Conservation (phyloP, 2,888 invertebrate genomes). For the Doris montereyensis region DNA sequence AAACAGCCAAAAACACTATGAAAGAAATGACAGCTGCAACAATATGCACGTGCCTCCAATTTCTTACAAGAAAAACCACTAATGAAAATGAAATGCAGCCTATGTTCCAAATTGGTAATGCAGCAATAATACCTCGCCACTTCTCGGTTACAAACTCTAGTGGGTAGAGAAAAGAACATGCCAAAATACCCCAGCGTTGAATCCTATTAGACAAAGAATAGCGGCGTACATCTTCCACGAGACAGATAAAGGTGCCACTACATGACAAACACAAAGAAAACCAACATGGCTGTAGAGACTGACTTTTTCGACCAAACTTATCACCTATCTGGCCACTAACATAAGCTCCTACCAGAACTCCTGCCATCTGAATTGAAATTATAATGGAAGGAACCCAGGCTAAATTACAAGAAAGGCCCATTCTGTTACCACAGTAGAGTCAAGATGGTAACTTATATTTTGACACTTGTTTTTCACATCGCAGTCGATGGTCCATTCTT, state of each 20-base stretch:
- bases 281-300: constrained; percentile 45
- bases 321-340: constrained; percentile 56
- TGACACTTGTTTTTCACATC: background rate
- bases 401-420: constrained; percentile 58
- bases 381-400: constrained; percentile 57
- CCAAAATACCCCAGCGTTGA: constrained; percentile 38
- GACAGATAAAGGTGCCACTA: constrained; percentile 50
- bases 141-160: constrained; percentile 43
- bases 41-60: constrained; percentile 45
- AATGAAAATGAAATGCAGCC: constrained; percentile 43
- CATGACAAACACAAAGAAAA: constrained; percentile 45
- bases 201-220: constrained; percentile 48
- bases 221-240: constrained; percentile 57
- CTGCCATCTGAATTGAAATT: constrained; percentile 68
- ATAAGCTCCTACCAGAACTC: constrained; percentile 64
- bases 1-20: constrained; percentile 23
- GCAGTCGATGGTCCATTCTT: no score
- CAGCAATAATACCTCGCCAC: constrained; percentile 39
- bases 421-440: background rate
- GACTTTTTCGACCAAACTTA: constrained; percentile 52
- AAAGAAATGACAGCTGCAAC: constrained; percentile 29
- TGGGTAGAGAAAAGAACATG: constrained; percentile 39
- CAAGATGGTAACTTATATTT: background rate
- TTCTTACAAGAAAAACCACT: constrained; percentile 29
- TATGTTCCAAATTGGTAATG: constrained; percentile 43